These are phyloP conservation scores for Cryptoblepharus egeriae DNA, from an alignment of 2,797 vertebrate genomes.

Conservation along the genomic window DNA sequence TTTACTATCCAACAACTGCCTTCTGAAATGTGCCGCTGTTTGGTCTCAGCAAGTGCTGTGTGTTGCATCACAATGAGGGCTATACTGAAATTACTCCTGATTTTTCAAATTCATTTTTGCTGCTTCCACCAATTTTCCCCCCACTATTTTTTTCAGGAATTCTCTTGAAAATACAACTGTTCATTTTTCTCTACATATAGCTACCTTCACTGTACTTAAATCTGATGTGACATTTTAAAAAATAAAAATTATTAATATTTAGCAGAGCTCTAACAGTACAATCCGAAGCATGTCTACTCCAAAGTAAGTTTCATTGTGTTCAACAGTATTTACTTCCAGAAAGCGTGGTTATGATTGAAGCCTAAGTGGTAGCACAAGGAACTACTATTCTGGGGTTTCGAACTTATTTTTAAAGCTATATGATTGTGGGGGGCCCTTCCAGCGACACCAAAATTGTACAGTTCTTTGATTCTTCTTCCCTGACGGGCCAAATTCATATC, in stretches of 20 bases:
- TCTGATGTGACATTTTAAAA: background rate
- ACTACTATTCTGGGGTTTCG: background rate
- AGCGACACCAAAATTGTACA: no score
- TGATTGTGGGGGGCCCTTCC: no score
- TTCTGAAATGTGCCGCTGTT: conserved; percentile 14
- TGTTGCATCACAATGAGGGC: conserved; percentile 9
- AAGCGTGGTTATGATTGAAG: no score
- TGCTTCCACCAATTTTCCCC: no score
- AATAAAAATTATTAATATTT: background rate
- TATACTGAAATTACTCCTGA: background rate
- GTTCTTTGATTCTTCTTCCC: no score
- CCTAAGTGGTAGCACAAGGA: no score
- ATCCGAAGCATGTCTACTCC: no score
- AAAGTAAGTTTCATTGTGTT: no score
- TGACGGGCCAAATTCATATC: no score
- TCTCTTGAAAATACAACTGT: background rate
- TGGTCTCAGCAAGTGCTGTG: conserved; percentile 17
- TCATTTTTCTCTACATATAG: background rate
- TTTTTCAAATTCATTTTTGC: conserved; percentile 5
- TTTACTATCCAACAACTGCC: conserved; percentile 8
- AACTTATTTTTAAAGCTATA: no score
- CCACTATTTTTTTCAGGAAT: background rate
- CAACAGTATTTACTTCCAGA: no score
- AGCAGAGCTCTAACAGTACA: no score
- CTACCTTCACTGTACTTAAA: background rate